Conservation (phyloP, 2,113 vertebrate genomes). For the Himantopus leucocephalus region DNA sequence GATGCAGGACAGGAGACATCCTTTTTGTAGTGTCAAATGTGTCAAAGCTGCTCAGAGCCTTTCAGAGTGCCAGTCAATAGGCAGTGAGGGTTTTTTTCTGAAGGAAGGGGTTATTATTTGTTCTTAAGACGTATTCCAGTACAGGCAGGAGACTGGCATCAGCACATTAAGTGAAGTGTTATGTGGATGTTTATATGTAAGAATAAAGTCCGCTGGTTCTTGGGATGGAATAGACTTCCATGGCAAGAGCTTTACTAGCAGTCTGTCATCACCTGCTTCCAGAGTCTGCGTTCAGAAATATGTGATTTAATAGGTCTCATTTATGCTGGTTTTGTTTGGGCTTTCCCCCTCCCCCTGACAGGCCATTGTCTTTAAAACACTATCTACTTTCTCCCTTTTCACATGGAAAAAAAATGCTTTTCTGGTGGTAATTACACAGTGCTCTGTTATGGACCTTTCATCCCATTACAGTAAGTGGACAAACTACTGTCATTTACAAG, state of each 20-base stretch:
- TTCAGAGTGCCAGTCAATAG: neutral
- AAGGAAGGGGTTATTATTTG: neutral
- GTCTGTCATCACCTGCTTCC: conserved; percentile 50
- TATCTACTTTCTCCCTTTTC: conserved; percentile 50
- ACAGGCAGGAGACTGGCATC: conserved; percentile 39
- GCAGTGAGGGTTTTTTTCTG: neutral
- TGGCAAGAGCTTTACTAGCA: conserved; percentile 25
- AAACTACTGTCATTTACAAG: conserved; percentile 50
- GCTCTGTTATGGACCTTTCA: conserved; percentile 40
- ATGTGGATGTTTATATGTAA: neutral
- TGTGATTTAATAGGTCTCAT: neutral
- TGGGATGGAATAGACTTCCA: conserved; percentile 34
- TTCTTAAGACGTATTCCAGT: neutral
- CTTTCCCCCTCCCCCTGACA: neutral
- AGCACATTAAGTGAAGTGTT: neutral
- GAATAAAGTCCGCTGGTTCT: conserved; percentile 30
- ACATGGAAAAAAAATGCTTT: conserved; percentile 21
- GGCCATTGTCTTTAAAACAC: conserved; percentile 59
- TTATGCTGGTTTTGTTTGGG: neutral
- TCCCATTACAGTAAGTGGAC: conserved; percentile 60
- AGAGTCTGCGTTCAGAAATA: conserved; percentile 29
- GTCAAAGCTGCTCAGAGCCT: conserved; percentile 13
- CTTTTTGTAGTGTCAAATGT: neutral
- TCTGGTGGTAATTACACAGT: conserved; percentile 58
- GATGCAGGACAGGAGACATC: neutral